Conservation (phyloP, 2,888 invertebrate genomes). For the Drosophila phalerata region DNA sequence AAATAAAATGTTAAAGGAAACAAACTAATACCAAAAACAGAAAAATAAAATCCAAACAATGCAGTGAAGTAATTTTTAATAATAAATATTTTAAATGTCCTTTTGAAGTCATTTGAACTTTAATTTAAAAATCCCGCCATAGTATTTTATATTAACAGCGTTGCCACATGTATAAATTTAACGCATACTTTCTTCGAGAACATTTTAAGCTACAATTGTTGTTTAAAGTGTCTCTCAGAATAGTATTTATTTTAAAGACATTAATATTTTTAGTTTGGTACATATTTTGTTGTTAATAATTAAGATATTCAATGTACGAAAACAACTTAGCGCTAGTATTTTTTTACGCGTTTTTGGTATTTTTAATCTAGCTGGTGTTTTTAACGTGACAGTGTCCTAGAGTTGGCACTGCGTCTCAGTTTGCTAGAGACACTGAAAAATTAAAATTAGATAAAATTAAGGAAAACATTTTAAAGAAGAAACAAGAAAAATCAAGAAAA, state of each 20-base stretch:
- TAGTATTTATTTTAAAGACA: background rate
- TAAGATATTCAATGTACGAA: background rate
- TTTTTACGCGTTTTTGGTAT: constrained; percentile 55
- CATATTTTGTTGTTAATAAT: background rate
- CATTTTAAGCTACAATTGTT: background rate
- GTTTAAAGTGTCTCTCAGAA: background rate
- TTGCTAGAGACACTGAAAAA: constrained; percentile 62
- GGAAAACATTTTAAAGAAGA: too few relatives aligned
- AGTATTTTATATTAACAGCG: background rate
- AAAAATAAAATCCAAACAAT: background rate
- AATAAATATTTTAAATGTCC: background rate
- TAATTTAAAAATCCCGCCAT: background rate
- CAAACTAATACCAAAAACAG: background rate
- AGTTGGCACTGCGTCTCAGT: constrained; percentile 48
- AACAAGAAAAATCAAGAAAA: too few relatives aligned
- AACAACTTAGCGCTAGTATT: constrained; percentile 22
- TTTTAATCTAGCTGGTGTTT: constrained; percentile 8
- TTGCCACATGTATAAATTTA: background rate
- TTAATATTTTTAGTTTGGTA: background rate
- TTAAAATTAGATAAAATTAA: too few relatives aligned
- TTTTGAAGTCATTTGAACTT: background rate
- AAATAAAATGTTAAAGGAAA: too few relatives aligned
- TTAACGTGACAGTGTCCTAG: constrained; percentile 31
- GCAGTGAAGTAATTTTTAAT: too few relatives aligned
- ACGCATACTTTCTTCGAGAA: background rate